Conservation (phyloP, 2,888 invertebrate genomes). For the Ormyrus nitidulus region DNA sequence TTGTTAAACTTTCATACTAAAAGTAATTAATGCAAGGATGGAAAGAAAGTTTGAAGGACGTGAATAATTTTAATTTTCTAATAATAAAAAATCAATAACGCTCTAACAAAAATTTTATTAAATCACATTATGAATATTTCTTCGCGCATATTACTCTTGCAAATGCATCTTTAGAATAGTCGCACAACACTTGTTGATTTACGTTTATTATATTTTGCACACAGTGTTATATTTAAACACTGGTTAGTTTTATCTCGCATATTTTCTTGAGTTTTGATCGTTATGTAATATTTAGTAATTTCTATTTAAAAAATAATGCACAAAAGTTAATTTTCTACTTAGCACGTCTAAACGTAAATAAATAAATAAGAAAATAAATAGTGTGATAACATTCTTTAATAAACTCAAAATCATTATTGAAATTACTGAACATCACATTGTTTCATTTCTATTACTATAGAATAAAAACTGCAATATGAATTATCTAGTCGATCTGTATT, state of each 20-base stretch:
- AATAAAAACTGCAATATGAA: neutral
- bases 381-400: too few relatives aligned
- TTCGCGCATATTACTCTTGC: neutral
- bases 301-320: neutral
- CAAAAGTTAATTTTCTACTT: too few relatives aligned
- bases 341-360: neutral
- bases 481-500: too few relatives aligned
- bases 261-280: neutral
- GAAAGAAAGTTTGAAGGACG: neutral
- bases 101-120: constrained; percentile 9
- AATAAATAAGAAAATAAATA: neutral
- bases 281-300: neutral
- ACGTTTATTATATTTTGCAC: neutral
- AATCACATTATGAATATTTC: neutral
- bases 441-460: neutral
- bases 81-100: constrained; percentile 47
- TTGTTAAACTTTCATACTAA: constrained; percentile 13
- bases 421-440: too few relatives aligned
- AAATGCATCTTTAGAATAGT: neutral
- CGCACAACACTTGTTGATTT: neutral
- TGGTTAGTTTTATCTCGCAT: neutral
- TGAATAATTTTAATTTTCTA: neutral
- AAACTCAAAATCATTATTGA: too few relatives aligned
- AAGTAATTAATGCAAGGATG: neutral
- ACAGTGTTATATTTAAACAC: neutral